Evolutionary conservation across 1,140 invertebrate species (phyloP), one percentile per base, ranked within the genome.

Genomic region (Ditylenchus dipsaci): DNA sequence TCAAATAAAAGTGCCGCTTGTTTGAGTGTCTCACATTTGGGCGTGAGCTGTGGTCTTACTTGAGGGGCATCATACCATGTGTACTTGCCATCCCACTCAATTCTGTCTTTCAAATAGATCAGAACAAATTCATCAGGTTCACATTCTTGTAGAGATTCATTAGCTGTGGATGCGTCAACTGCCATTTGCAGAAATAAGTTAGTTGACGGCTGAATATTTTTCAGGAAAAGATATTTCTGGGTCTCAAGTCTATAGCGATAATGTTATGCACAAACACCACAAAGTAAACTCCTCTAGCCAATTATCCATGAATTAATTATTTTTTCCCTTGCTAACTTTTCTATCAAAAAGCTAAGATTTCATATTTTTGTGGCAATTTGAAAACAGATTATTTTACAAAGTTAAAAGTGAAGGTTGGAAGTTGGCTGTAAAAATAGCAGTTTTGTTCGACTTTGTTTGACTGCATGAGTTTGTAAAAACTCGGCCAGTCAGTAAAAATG

Each of bases 51-150:
- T 21, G 3, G n/a, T 21, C 29, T 61, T 5, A 61, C 38, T 19
- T 30, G 3, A 43, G 59, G 59, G 3, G 59, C 59, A 33, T 61
- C 59, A 61, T 33, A 30, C 59, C 59, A 61, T 8, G n/a, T 43
- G 38, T 61, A 27, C 26, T 61, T 61, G 59, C 29, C 38, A 61
- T 61, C 59, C 29, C 27, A 61, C 29, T 61, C 59, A 19, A 61
- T 61, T 30, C 38, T 30, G 13, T 30, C 26, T 43, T 61, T 61
- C n/a, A 61, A 21, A 29, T 61, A 61, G 27, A 61, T 7, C 29
- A 61, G 13, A 26, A 61, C 38, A 61, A 61, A 61, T 43, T 61
- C 59, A 19, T 21, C 59, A n/a, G 38, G 29, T 19, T 61, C 59
- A 29, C 59, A 61, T 27, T 43, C 59, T 61, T 21, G 49, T 53